phyloP scores from a whole-genome alignment of 2,113 vertebrate genomes.

The Sterna hirundo region DNA sequence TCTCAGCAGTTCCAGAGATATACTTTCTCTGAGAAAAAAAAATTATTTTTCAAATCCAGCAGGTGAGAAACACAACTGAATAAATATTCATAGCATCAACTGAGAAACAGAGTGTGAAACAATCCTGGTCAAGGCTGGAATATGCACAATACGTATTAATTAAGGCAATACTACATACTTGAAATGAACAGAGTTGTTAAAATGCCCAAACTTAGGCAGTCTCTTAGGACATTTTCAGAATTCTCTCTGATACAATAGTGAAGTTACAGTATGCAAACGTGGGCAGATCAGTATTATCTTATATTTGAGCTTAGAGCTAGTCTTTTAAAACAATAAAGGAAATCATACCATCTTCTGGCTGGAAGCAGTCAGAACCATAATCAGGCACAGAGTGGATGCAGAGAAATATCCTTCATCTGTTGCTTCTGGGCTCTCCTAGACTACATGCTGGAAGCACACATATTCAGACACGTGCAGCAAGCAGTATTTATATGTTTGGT shows the following conservation, averaged over 20 bases:
- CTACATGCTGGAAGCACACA: neutral
- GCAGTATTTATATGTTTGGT: neutral
- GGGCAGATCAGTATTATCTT: neutral
- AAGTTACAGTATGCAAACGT: neutral
- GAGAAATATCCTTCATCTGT: neutral
- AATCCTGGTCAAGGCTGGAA: neutral
- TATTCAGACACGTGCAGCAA: neutral
- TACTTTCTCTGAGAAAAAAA: neutral
- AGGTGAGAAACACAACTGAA: neutral
- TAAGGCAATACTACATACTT: neutral
- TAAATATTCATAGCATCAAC: neutral
- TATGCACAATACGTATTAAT: neutral
- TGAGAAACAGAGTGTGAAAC: neutral
- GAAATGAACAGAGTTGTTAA: neutral
- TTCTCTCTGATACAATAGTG: neutral
- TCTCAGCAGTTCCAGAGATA: neutral
- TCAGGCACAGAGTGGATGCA: neutral
- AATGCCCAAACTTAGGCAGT: neutral
- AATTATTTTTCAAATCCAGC: neutral
- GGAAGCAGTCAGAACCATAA: neutral
- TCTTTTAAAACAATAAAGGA: neutral
- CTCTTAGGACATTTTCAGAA: neutral
- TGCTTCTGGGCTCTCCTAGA: neutral
- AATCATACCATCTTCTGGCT: neutral
- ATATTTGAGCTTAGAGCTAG: neutral